Conservation (phyloP, 2,113 vertebrate genomes). For the Tauraco erythrolophus region DNA sequence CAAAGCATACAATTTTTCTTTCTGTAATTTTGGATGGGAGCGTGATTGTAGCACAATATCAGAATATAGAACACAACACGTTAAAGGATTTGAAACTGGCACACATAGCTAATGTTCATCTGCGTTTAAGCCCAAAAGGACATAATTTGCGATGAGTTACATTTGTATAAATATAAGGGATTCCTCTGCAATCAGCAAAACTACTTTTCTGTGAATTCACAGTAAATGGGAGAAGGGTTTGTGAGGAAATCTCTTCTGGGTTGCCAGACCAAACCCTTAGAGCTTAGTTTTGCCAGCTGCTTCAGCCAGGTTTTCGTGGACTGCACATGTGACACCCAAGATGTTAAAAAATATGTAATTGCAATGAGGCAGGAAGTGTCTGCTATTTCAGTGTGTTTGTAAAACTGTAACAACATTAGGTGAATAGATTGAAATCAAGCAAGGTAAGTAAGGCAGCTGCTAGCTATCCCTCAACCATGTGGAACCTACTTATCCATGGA, state of each 20-base stretch:
- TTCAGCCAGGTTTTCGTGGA: not conserved
- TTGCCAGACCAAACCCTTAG: not conserved
- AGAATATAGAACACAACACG: not conserved
- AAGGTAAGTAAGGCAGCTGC: not conserved
- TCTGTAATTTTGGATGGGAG: not conserved
- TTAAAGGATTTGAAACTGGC: not conserved
- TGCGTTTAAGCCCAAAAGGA: not conserved
- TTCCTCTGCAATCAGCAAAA: not conserved
- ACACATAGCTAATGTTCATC: not conserved
- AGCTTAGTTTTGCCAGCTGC: not conserved
- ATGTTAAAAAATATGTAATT: not conserved
- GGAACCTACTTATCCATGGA: not conserved
- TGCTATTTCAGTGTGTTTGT: not conserved
- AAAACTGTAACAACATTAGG: not conserved
- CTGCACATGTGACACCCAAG: not conserved
- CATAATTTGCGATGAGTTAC: not conserved
- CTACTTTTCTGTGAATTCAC: not conserved
- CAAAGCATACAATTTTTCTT: not conserved
- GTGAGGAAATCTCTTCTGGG: not conserved
- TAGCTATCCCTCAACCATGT: not conserved
- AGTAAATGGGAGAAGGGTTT: not conserved
- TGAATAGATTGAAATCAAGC: not conserved
- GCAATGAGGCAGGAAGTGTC: not conserved
- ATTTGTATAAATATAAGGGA: not conserved
- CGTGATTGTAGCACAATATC: rapidly evolving